Evolutionary conservation across 2,888 invertebrate genomes (phyloP), one percentile per base, ranked within the genome.

Genomic region (Eristalis arbustorum): DNA sequence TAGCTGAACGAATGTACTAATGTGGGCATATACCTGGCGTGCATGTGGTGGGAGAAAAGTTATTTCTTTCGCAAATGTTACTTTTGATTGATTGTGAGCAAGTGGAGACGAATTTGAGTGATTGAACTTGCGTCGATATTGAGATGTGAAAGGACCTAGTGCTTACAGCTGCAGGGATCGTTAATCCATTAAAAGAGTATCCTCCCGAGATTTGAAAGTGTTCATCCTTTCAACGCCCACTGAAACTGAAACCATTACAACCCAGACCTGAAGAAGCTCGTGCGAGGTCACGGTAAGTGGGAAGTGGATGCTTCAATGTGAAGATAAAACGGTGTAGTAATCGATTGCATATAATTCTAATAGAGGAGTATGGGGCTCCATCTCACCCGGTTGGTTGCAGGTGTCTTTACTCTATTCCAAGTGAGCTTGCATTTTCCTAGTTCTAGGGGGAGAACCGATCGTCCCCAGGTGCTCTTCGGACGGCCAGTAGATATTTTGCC

Each of bases 21-120:
- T 40, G 3, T 34, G 13, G 25, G n/a, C 28, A 42, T 25, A 42
- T 28, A 62, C 14, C 10, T 31, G 3, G 25, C 1, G n/a, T 23
- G 25, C n/a, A n/a, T 22, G 4, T 8, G 31, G 2, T 18, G 31
- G 56, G 28, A 18, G 42, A 56, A 40, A 63, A 31, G n/a, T 69
- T 77, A 68, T 62, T 63, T 77, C 57, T 67, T 40, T 18, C 56
- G 62, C 68, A 66, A 66, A 49, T 76, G 63, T 69, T 63, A 37
- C 64, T 25, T 66, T 11, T 78, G 71, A 78, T 78, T 59, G 78
- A 78, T 78, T 72, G 66, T 31, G 64, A 66, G 11, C 64, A 63
- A 77, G 56, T 69, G 57, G 57, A 69, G 49, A 57, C 31, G 57
- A 77, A 63, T 77, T 77, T 69, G 69, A 77, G 63, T 78, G 66